Percentiles rank a stretch among this genome's conserved stretches.
Evolutionary conservation across 2,888 invertebrate species (phyloP).

Genomic region (Drosophila sordidula): DNA sequence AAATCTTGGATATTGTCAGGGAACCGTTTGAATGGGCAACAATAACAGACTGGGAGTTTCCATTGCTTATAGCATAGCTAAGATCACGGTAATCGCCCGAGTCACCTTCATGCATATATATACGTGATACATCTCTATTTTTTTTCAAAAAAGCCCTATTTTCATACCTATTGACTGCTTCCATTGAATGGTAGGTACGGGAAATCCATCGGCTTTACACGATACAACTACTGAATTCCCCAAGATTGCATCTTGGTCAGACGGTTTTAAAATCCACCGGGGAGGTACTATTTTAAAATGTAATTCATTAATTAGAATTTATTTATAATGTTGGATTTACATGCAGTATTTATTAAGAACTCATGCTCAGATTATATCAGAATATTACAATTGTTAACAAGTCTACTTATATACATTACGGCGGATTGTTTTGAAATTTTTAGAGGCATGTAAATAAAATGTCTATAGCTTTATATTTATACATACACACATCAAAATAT

Average conservation of each 20-base stretch:
- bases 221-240: slow-evolving; percentile 89
- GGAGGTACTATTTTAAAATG: slow-evolving; percentile 88
- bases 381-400: background rate
- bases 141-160: slow-evolving; percentile 8
- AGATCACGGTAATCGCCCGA: slow-evolving; percentile 87
- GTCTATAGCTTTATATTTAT: background rate
- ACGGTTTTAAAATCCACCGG: slow-evolving; percentile 90
- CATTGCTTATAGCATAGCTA: slow-evolving; percentile 83
- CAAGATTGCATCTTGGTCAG: slow-evolving; percentile 90
- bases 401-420: background rate
- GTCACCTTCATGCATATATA: slow-evolving; percentile 57
- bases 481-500: background rate
- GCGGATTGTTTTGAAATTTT: background rate
- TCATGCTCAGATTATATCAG: slow-evolving; percentile 14
- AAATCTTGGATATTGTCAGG: slow-evolving; percentile 86
- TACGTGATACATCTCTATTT: background rate
- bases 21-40: slow-evolving; percentile 85
- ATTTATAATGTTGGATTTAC: background rate
- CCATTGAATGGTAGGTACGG: slow-evolving; percentile 87
- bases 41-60: slow-evolving; percentile 80
- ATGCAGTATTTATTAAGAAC: slow-evolving; percentile 25
- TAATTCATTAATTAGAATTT: slow-evolving; percentile 8
- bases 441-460: background rate
- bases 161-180: slow-evolving; percentile 86
- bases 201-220: slow-evolving; percentile 92